Evolutionary conservation across 2,888 invertebrate genomes (phyloP).

Genomic region (Drosophila kambysellisi): DNA sequence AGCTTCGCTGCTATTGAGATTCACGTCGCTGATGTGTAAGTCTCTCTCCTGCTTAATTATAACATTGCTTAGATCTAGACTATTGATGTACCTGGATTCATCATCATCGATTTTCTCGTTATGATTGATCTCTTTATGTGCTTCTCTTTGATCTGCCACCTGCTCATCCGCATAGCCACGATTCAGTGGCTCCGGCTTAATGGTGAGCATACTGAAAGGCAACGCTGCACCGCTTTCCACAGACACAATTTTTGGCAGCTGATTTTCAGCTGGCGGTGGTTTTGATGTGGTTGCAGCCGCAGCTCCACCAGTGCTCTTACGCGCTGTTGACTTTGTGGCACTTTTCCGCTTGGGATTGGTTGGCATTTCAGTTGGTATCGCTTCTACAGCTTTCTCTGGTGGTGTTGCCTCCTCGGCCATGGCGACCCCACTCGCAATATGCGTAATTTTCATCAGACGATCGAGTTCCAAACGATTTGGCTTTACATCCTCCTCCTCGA

Average conservation of each 20-base stretch:
- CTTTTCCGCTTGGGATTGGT: constrained; percentile 3
- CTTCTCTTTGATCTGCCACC: constrained; percentile 1
- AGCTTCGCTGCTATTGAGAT: constrained; percentile 41
- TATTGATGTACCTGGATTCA: constrained; percentile 66
- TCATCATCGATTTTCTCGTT: constrained; percentile 60
- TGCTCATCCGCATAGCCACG: constrained; percentile 76
- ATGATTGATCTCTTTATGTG: constrained; percentile 59
- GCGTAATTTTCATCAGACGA: constrained; percentile 78
- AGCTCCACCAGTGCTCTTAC: constrained; percentile 60
- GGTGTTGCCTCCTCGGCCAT: constrained; percentile 66
- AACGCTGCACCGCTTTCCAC: constrained; percentile 65
- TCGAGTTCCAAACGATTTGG: constrained; percentile 81
- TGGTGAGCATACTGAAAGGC: constrained; percentile 47
- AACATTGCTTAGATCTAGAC: constrained; percentile 77
- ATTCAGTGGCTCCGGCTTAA: constrained; percentile 79
- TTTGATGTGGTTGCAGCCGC: constrained; percentile 7
- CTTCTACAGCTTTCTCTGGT: constrained; percentile 39
- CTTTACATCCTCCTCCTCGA: constrained; percentile 75
- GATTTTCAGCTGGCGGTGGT: background rate
- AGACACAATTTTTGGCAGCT: constrained; percentile 66
- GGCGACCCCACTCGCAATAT: constrained; percentile 76
- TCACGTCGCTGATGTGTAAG: constrained; percentile 73
- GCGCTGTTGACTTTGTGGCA: constrained; percentile 42
- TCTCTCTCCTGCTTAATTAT: constrained; percentile 82
- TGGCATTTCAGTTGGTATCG: constrained; percentile 30